Base-by-base conservation (phyloP, 2,888 invertebrate species). In the Gordius sp. region DNA sequence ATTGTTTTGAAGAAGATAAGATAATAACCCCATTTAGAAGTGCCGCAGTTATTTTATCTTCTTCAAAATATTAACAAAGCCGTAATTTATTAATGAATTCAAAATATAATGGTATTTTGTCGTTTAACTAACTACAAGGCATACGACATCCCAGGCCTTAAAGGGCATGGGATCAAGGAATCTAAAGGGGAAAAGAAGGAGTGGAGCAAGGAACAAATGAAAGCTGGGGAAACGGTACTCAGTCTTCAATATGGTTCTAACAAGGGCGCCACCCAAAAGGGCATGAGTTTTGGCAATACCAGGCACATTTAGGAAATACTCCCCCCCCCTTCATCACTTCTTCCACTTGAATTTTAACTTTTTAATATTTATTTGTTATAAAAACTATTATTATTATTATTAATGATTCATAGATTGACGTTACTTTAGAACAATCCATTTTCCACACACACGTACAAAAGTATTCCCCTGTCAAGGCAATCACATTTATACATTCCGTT, bases 281-380 rank as follows among this genome's bases (percentile, higher is more conserved):
- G 91, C 59, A 83, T 89, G 69, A 91, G 82, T 71, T 85, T 91
- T 66, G 91, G 91, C 64, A 87, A 86, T 73, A 87, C 87, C 65
- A 77, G 89, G 71, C 89, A 91, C 74, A 87, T 87, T 85, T 87
- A 80, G 79, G 75, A 33, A 33, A 33, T 13, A 13, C n/a, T n/a
- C 39, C 39, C 8, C 8, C 39, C n/a, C n/a, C n/a, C 8, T 33
- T 33, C n/a, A n/a, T 33, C 39, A 33, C 8, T n/a, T n/a, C n/a
- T n/a, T n/a, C n/a, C n/a, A n/a, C n/a, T n/a, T n/a, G 8, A 47
- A 18, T 47, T n/a, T 47, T 47, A 47, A n/a, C 47, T n/a, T n/a
- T 47, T n/a, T 47, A 47, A n/a, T 47, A n/a, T 20, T 18, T 47
- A 47, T n/a, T 47, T 47, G 47, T 47, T 47, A 47, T 20, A 47